A percentile compares a stretch with the other conserved stretches of the same genome.
These are phyloP conservation scores for Crepidodera aurea DNA, from an alignment of 2,888 invertebrate species.

Conservation along the genomic window DNA sequence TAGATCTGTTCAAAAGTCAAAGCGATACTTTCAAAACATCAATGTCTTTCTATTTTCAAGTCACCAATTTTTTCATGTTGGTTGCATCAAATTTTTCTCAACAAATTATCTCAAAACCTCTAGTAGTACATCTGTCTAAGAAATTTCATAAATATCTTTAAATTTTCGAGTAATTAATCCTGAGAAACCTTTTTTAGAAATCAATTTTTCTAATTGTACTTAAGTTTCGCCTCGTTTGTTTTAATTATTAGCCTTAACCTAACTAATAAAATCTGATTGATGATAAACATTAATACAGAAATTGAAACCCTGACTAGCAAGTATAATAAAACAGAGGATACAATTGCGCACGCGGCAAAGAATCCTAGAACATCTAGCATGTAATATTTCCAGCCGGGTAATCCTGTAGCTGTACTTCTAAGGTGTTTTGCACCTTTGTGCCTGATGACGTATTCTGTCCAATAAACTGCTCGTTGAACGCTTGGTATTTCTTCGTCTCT, in stretches of 20 bases:
- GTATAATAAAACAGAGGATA: background rate
- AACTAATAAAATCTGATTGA: background rate
- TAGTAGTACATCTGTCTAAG: no score
- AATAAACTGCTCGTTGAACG: conserved; percentile 50
- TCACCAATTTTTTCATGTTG: no score
- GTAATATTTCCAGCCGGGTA: conserved; percentile 41
- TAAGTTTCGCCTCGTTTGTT: background rate
- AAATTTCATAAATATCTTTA: no score
- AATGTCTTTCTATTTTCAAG: no score
- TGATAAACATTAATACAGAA: background rate
- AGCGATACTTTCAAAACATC: no score
- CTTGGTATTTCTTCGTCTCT: conserved; percentile 48
- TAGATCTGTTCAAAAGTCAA: no score
- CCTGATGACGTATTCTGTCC: conserved; percentile 52
- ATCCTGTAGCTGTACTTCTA: conserved; percentile 38
- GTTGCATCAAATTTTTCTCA: no score
- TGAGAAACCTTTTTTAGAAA: no score
- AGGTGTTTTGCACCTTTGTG: conserved; percentile 47
- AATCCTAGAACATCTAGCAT: conserved; percentile 43
- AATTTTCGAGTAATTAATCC: no score
- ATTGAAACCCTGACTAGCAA: background rate
- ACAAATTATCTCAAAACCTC: no score
- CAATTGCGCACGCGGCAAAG: background rate
- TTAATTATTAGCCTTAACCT: background rate
- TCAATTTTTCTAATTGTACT: background rate